Evolutionary conservation across 1,140 invertebrate genomes (phyloP).

Genomic region (Ridgeia piscesae): DNA sequence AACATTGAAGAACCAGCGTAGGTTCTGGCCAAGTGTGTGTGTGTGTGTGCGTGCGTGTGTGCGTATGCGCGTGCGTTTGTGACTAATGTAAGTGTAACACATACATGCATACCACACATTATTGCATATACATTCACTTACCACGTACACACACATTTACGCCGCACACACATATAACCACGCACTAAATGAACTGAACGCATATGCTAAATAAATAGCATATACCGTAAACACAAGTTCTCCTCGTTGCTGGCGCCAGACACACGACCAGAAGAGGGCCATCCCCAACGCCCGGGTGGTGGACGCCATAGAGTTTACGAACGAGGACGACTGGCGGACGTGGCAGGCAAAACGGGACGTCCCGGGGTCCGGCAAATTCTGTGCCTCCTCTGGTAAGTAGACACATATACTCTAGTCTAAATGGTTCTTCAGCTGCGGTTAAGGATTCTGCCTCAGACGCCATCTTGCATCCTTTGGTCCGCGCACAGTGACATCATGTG

Average conservation of each 20-base stretch:
- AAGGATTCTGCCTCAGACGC: no score
- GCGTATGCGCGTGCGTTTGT: no score
- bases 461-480: no score
- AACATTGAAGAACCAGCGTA: no score
- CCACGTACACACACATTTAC: background rate
- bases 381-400: constrained; percentile 17
- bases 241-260: constrained; percentile 7
- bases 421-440: no score
- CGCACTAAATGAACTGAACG: background rate
- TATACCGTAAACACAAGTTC: background rate
- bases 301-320: constrained; percentile 29
- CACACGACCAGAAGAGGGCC: constrained; percentile 25
- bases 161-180: no score
- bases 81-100: no score
- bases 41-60: no score
- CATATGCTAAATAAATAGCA: background rate
- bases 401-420: background rate
- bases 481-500: no score
- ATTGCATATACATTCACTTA: background rate
- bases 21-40: no score
- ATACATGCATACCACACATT: no score
- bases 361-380: constrained; percentile 21
- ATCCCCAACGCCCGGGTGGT: constrained; percentile 26
- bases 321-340: constrained; percentile 28
- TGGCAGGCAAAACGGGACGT: constrained; percentile 28